Base-by-base conservation (phyloP, 2,888 invertebrate species). In the Ophion ventricosus region DNA sequence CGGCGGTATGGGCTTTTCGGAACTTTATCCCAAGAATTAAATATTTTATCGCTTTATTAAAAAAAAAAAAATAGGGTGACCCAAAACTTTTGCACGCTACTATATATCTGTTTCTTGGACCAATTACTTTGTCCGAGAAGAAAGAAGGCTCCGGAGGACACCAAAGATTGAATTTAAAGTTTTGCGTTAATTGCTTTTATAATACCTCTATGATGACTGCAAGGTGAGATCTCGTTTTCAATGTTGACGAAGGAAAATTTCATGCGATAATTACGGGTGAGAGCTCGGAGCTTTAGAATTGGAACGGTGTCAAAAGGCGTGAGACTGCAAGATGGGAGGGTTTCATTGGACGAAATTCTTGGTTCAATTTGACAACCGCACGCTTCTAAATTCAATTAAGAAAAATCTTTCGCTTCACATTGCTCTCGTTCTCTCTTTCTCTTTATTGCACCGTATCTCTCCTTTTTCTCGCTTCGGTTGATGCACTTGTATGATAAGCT, bases 311-410 rank as follows among this genome's bases (percentile, higher is more conserved):
- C 43, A 56, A 70, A 61, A 69, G 61, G 40, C 20, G 69, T 1
- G 75, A 26, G 69, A 20, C n/a, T 40, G 26, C 23, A 59, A 66
- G 56, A 49, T 1, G 61, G 40, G 43, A 59, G 54, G 70, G 61
- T n/a, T 76, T 80, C 66, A 61, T 40, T 25, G 74, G 63, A 73
- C 54, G 67, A 77, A 74, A 63, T 63, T 74, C 57, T 74, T 43
- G 64, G 74, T 75, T 43, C 78, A 69, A 49, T 77, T 77, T 63
- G 64, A 66, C 57, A 81, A 81, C 40, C 78, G 35, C 81, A 59
- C 59, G 26, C 57, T 61, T 20, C 29, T 64, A 78, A 84, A 75
- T 84, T 84, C 74, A 84, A 81, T 84, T 81, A 84, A 64, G 80
- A 77, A 76, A 83, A 83, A 83, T 78, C 20, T n/a, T 40, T 56